Evolutionary conservation across 2,888 invertebrate genomes (phyloP).

Genomic region (Pseudococcus longispinus): DNA sequence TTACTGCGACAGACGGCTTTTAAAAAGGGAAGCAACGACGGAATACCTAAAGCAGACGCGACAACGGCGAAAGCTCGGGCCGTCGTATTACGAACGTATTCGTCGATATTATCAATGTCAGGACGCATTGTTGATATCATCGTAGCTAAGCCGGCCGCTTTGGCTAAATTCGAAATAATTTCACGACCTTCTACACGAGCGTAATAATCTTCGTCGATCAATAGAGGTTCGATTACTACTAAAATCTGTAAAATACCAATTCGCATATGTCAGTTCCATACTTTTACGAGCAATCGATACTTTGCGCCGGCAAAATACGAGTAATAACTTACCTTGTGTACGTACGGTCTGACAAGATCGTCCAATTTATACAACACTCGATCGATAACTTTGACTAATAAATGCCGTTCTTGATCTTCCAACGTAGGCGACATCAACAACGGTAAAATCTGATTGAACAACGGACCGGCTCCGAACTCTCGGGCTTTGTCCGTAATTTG

Average conservation of each 20-base stretch:
- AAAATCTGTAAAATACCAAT: conserved; percentile 71
- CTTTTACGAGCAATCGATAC: background rate
- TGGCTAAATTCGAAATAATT: conserved; percentile 98
- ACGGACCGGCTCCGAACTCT: conserved; percentile 96
- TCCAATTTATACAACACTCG: conserved; percentile 97
- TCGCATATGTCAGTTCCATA: background rate
- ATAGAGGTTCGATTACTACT: conserved; percentile 96
- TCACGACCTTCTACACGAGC: conserved; percentile 99
- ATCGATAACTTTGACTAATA: conserved; percentile 98
- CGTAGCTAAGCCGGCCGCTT: conserved; percentile 98
- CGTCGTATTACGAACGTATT: conserved; percentile 99
- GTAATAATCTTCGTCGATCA: conserved; percentile 99
- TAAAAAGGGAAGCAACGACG: conserved; percentile 94
- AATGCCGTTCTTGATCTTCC: conserved; percentile 98
- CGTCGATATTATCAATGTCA: conserved; percentile 99
- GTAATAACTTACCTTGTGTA: conserved; percentile 79
- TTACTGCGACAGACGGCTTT: conserved; percentile 99
- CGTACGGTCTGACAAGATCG: conserved; percentile 97
- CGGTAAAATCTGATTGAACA: conserved; percentile 98
- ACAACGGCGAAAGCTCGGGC: conserved; percentile 99
- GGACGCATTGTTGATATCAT: conserved; percentile 99
- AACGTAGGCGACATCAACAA: conserved; percentile 99
- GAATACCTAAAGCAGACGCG: conserved; percentile 97
- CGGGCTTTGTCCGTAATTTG: conserved; percentile 99
- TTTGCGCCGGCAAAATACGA: background rate